Percentiles rank a stretch among this genome's conserved stretches.
phyloP scores from a whole-genome alignment of 2,888 invertebrate species.

The Dolomedes plantarius region DNA sequence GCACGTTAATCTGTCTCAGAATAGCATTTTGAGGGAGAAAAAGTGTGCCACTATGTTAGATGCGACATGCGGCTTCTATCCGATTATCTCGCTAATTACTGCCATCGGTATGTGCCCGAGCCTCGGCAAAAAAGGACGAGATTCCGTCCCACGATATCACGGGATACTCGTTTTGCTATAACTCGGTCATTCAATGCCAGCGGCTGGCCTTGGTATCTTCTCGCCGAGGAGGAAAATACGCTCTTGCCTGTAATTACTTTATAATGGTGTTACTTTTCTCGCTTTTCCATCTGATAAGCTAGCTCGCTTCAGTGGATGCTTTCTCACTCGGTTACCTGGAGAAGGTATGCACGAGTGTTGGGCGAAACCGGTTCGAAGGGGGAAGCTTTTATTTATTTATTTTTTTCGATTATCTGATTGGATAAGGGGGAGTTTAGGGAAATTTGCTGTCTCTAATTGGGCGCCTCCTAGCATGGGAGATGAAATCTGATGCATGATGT shows the following conservation, averaged over 20 bases:
- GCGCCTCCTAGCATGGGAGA: background rate
- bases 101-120: background rate
- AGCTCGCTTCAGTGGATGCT: background rate
- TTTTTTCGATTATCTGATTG: slow-evolving; percentile 10
- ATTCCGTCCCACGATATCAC: background rate
- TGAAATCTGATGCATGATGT: background rate
- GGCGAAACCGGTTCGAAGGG: slow-evolving; percentile 39
- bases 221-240: background rate
- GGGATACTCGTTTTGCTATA: background rate
- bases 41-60: too few relatives aligned
- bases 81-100: background rate
- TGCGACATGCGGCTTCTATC: background rate
- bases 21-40: too few relatives aligned
- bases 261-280: slow-evolving; percentile 69
- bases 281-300: slow-evolving; percentile 68
- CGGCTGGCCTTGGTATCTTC: slow-evolving; percentile 46
- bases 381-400: too few relatives aligned
- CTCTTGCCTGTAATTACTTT: slow-evolving; percentile 58
- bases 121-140: background rate
- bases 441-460: slow-evolving; percentile 15
- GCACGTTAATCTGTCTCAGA: too few relatives aligned
- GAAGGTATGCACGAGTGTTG: slow-evolving; percentile 20
- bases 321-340: background rate
- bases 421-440: slow-evolving; percentile 11
- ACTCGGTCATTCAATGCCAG: slow-evolving; percentile 49